These are phyloP conservation scores for Arion vulgaris DNA, from an alignment of 1,140 invertebrate species.

Conservation along the genomic window DNA sequence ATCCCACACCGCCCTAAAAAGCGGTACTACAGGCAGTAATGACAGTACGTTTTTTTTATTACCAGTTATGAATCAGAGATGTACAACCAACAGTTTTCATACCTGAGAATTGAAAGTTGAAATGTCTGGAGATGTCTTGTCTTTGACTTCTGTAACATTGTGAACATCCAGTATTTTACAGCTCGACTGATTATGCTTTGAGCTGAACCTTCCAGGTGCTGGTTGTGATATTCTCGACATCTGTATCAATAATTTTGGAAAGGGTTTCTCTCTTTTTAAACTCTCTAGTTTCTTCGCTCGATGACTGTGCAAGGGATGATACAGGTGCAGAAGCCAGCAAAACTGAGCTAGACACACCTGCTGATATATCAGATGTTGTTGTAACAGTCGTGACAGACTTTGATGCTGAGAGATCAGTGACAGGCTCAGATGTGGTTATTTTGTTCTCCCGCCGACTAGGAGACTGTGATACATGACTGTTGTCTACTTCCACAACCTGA, in stretches of 20 bases:
- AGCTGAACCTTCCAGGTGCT: neutral
- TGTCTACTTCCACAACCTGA: neutral
- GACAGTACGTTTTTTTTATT: no score
- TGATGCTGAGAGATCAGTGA: slow-evolving; percentile 12
- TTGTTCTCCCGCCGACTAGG: neutral
- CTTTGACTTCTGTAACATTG: neutral
- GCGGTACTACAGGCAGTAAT: no score
- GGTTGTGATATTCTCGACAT: neutral
- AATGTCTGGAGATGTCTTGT: neutral
- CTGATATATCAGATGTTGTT: neutral
- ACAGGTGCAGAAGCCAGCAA: neutral
- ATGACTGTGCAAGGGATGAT: neutral
- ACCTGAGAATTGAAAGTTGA: neutral
- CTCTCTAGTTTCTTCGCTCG: neutral
- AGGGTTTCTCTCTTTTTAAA: neutral
- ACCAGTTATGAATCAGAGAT: no score
- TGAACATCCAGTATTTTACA: neutral
- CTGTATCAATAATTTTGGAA: neutral
- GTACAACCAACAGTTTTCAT: neutral
- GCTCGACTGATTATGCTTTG: neutral
- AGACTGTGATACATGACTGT: neutral
- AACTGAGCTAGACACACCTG: neutral
- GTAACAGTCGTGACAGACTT: neutral
- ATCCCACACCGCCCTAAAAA: no score
- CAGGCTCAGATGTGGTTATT: slow-evolving; percentile 1